Evolutionary conservation across 2,888 invertebrate genomes (phyloP).

Genomic region (Rotaria magnacalcarata): DNA sequence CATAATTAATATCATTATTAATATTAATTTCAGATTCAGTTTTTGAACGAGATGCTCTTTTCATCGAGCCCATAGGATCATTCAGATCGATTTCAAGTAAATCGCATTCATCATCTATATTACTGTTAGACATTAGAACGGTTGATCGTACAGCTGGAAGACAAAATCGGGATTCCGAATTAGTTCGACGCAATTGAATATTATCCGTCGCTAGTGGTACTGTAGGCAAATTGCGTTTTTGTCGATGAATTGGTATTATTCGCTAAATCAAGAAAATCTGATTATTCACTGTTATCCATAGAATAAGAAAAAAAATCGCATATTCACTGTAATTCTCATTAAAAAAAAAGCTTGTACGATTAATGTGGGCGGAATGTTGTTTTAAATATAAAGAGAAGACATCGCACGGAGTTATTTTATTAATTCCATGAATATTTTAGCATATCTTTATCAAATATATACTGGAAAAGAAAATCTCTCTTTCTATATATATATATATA

Average conservation of each 20-base stretch:
- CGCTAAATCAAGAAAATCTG: not conserved
- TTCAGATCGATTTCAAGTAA: slow-evolving; percentile 9
- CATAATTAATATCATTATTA: not conserved
- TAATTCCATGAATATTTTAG: not conserved
- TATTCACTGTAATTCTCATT: not conserved
- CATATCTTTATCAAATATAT: not conserved
- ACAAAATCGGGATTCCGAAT: slow-evolving; percentile 2
- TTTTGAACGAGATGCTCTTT: not conserved
- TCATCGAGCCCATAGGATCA: not conserved
- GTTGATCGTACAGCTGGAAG: not conserved
- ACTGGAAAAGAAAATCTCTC: not conserved
- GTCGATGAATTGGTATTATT: not conserved
- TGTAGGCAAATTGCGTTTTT: slow-evolving; percentile 18
- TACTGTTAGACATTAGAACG: not conserved
- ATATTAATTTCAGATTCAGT: not conserved
- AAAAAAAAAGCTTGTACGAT: not conserved
- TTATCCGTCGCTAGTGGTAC: not conserved
- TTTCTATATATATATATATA: not conserved
- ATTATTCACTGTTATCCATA: not conserved
- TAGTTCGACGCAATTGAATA: not conserved
- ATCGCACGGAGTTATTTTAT: not conserved
- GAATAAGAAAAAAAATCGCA: not conserved
- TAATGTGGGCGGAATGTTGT: not conserved
- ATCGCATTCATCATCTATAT: not conserved
- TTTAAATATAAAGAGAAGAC: not conserved